A percentile compares a stretch with the other conserved stretches of the same genome.
phyloP scores from a whole-genome alignment of 2,797 vertebrate genomes.

The Bufotes viridis region DNA sequence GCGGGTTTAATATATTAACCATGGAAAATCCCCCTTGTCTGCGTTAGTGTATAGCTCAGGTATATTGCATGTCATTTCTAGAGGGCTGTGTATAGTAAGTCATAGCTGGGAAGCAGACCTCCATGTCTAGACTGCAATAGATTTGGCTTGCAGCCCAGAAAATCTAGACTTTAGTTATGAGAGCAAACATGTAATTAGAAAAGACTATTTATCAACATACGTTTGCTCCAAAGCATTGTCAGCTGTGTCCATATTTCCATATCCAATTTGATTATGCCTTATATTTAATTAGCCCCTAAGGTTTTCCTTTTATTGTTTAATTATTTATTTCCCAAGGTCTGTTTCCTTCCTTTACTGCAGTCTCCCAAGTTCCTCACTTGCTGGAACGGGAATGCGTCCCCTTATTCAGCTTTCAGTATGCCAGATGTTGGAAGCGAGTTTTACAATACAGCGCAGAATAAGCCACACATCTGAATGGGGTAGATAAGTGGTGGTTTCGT shows the following conservation, averaged over 20 bases:
- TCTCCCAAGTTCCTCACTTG: constrained; percentile 35
- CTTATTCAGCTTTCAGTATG: constrained; percentile 50
- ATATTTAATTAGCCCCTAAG: constrained; percentile 54
- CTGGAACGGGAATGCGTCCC: constrained; percentile 40
- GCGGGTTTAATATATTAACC: not conserved
- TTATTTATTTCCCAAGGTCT: constrained; percentile 52
- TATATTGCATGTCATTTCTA: constrained; percentile 35
- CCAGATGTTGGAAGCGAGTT: constrained; percentile 57
- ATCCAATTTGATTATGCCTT: constrained; percentile 50
- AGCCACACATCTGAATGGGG: constrained; percentile 45
- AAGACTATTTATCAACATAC: constrained; percentile 51
- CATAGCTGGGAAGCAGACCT: constrained; percentile 47
- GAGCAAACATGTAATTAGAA: constrained; percentile 54
- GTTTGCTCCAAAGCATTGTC: constrained; percentile 52
- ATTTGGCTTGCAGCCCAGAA: constrained; percentile 52
- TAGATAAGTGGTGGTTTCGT: constrained; percentile 48
- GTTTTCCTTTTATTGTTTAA: constrained; percentile 52
- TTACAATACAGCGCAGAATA: constrained; percentile 47
- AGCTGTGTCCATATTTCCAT: constrained; percentile 49
- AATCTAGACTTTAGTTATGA: constrained; percentile 53
- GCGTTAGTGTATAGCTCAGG: constrained; percentile 10
- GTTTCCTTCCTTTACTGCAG: constrained; percentile 42
- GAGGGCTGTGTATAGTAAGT: constrained; percentile 13
- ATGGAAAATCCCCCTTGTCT: constrained; percentile 5
- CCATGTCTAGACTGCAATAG: constrained; percentile 56